A percentile compares a stretch with the other conserved stretches of the same genome.
Conservation (phyloP, 1,140 invertebrate genomes). For the Micrasema longulum region DNA sequence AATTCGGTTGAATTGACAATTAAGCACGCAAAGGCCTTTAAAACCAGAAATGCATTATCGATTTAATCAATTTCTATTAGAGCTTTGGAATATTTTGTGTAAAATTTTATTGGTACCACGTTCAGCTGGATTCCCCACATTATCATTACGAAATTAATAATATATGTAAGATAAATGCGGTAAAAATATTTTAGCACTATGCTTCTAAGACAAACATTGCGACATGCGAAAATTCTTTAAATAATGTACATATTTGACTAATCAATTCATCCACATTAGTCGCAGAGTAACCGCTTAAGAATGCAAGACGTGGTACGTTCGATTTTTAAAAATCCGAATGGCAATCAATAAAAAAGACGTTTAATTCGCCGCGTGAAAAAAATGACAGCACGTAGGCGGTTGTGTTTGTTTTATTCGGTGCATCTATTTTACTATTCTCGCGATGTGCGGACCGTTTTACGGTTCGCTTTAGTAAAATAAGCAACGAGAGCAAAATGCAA, state of each 20-base stretch:
- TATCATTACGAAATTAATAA: no score
- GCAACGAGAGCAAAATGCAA: constrained; percentile 40
- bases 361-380: neutral
- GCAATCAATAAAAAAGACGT: neutral
- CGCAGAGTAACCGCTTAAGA: constrained; percentile 15
- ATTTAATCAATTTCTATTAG: no score
- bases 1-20: no score
- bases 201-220: neutral
- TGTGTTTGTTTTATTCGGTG: constrained; percentile 17
- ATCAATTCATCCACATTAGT: constrained; percentile 25
- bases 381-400: neutral
- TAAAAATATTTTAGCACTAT: constrained; percentile 20
- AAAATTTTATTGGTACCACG: no score
- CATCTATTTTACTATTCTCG: constrained; percentile 13
- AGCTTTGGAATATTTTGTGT: no score
- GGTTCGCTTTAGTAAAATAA: constrained; percentile 29
- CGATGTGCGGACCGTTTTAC: constrained; percentile 3
- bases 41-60: no score
- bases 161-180: neutral
- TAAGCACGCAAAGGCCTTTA: no score
- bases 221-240: constrained; percentile 31
- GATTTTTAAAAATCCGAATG: neutral
- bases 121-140: no score
- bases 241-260: constrained; percentile 40
- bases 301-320: constrained; percentile 1